Percentiles rank a stretch among this genome's conserved stretches.
Evolutionary conservation across 2,888 invertebrate genomes (phyloP).

Genomic region (Drosophila affinis): DNA sequence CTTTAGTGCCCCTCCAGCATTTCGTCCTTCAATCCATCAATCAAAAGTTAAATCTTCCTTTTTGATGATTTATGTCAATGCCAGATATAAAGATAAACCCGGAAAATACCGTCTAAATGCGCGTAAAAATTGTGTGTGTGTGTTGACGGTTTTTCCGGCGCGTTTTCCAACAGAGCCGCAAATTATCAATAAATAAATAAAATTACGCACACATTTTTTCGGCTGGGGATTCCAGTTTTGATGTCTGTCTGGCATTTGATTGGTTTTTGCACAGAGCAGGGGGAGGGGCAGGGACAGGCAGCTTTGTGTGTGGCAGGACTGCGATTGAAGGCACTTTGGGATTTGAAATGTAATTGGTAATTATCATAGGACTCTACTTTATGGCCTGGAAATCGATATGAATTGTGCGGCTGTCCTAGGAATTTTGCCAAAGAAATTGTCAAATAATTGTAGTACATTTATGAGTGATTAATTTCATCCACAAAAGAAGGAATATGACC

Average conservation of each 20-base stretch:
- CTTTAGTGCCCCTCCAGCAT: constrained; percentile 33
- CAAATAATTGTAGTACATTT: background rate
- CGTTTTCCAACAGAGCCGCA: constrained; percentile 66
- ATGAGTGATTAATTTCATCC: background rate
- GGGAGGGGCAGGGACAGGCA: background rate
- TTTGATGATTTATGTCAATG: constrained; percentile 73
- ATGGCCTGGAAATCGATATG: constrained; percentile 46
- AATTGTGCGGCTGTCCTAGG: background rate
- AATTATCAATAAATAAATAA: constrained; percentile 80
- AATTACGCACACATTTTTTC: constrained; percentile 69
- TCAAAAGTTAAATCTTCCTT: constrained; percentile 81
- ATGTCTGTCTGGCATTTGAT: constrained; percentile 63
- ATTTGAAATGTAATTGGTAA: constrained; percentile 44
- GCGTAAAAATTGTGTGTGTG: constrained; percentile 68
- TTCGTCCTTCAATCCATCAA: constrained; percentile 82
- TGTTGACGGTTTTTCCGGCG: constrained; percentile 6
- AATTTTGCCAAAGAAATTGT: background rate
- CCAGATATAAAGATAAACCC: constrained; percentile 49
- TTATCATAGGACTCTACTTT: constrained; percentile 11
- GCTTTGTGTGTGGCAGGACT: constrained; percentile 16
- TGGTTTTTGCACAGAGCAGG: constrained; percentile 50
- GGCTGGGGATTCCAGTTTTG: constrained; percentile 60
- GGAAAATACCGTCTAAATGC: constrained; percentile 68
- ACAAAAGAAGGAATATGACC: background rate
- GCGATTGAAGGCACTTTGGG: constrained; percentile 30